Base-by-base conservation (phyloP, 2,797 vertebrate genomes). In the Loris lydekkerianus region DNA sequence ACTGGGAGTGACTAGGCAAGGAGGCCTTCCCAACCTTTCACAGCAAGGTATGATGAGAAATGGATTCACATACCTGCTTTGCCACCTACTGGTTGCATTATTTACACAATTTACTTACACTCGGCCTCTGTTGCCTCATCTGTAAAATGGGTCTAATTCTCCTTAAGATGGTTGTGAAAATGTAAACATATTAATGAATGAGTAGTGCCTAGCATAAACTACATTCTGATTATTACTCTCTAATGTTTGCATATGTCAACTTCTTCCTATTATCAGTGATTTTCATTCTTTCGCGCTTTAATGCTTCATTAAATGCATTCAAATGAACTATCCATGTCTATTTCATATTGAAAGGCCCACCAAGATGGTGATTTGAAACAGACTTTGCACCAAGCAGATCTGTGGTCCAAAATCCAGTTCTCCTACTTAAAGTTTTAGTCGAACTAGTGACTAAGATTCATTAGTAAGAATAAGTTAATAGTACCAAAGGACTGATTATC, bases 351-450 rank as follows among this genome's bases (percentile, higher is more conserved):
- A 89, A 94, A 75, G 40, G 43, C 56, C 75, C 93, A 58, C n/a
- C 61, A 77, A 40, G 21, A 7, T 3, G 21, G 11, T 29, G 58
- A 75, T 58, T 67, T 77, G 25, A 91, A 86, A 89, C 1, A 73
- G 3, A 31, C 49, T 94, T 73, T 89, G 76, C 60, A 25, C 25
- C 76, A 75, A 72, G 63, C 67, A 94, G 53, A 73, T 25, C 63
- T 91, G 27, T 43, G 80, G 49, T 43, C 40, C 31, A 81, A 93
- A 96, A 67, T 34, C 49, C 5, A 81, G 56, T 81, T 84, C 77
- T 37, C 37, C 10, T 67, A 80, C 65, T 43, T 76, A 70, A 96
- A 93, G 43, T 14, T 93, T 53, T 53, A 14, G 21, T 70, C n/a
- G 29, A 80, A 70, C 72, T 43, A 49, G 5, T 75, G 49, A 86